phyloP scores from a whole-genome alignment of 92 coral and sea anemone species.

The Isaurus tuberculatus region DNA sequence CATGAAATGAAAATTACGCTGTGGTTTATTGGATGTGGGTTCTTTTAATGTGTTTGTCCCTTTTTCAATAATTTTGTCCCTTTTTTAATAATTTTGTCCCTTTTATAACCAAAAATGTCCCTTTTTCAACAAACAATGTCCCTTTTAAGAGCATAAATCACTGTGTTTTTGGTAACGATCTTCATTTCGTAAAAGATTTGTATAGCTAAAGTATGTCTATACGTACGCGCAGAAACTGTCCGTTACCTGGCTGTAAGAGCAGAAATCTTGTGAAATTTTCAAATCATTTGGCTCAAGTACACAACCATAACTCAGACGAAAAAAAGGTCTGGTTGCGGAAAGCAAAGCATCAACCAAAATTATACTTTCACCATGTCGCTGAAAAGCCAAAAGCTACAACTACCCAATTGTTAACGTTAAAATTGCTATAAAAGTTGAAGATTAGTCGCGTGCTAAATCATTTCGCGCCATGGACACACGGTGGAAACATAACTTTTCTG shows the following conservation, averaged over 20 bases:
- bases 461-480: constrained; percentile 48
- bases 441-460: constrained; percentile 6
- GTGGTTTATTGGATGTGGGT: constrained; percentile 3
- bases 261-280: constrained; percentile 55
- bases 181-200: neutral
- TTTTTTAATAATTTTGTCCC: neutral
- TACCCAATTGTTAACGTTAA: neutral
- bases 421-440: constrained; percentile 3
- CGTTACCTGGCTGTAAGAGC: constrained; percentile 44
- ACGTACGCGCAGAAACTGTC: constrained; percentile 39
- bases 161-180: neutral
- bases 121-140: neutral
- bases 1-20: constrained; percentile 4
- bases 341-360: constrained; percentile 37
- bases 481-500: constrained; percentile 50
- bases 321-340: constrained; percentile 44
- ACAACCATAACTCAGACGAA: constrained; percentile 20
- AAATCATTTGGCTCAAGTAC: constrained; percentile 58
- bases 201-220: neutral
- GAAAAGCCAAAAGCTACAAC: neutral
- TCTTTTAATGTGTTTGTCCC: constrained; percentile 5
- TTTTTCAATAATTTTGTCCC: neutral
- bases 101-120: neutral
- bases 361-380: neutral
- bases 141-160: constrained; percentile 2